Conservation (phyloP, 2,888 invertebrate genomes). For the Dyspetes luteomarginatus region DNA sequence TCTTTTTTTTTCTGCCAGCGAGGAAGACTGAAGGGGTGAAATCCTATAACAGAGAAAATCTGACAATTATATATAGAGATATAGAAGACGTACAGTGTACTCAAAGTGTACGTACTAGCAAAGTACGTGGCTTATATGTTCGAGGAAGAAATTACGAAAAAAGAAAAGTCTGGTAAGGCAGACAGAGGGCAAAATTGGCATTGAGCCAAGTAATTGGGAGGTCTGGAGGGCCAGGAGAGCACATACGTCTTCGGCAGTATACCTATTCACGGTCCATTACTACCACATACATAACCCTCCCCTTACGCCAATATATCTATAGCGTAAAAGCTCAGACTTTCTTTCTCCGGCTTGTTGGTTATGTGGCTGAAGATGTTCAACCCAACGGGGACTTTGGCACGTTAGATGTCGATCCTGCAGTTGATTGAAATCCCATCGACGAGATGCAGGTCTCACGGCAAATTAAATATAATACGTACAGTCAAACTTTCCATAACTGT, state of each 20-base stretch:
- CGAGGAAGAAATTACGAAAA: constrained; percentile 45
- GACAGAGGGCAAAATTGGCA: constrained; percentile 51
- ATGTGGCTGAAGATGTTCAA: constrained; percentile 23
- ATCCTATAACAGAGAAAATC: constrained; percentile 20
- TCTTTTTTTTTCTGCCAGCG: too few relatives aligned
- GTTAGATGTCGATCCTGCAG: constrained; percentile 38
- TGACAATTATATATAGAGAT: background rate
- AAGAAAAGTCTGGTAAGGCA: constrained; percentile 42
- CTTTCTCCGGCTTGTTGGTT: constrained; percentile 9
- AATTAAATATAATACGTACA: background rate
- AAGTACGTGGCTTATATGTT: constrained; percentile 36
- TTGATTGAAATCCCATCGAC: constrained; percentile 52
- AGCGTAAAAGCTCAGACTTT: constrained; percentile 19
- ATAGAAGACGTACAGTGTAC: constrained; percentile 4
- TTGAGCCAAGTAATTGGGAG: constrained; percentile 61
- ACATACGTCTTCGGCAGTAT: constrained; percentile 51
- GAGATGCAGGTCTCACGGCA: background rate
- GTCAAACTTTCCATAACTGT: too few relatives aligned
- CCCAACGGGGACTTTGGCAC: constrained; percentile 33
- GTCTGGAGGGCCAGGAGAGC: constrained; percentile 48
- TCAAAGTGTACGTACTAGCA: constrained; percentile 23
- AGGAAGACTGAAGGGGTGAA: too few relatives aligned
- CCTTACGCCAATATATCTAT: background rate
- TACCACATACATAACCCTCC: constrained; percentile 8
- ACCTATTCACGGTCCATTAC: constrained; percentile 53